Evolutionary conservation across 2,888 invertebrate species (phyloP), one percentile per base, ranked within the genome.

Genomic region (Megastigmus dorsalis): DNA sequence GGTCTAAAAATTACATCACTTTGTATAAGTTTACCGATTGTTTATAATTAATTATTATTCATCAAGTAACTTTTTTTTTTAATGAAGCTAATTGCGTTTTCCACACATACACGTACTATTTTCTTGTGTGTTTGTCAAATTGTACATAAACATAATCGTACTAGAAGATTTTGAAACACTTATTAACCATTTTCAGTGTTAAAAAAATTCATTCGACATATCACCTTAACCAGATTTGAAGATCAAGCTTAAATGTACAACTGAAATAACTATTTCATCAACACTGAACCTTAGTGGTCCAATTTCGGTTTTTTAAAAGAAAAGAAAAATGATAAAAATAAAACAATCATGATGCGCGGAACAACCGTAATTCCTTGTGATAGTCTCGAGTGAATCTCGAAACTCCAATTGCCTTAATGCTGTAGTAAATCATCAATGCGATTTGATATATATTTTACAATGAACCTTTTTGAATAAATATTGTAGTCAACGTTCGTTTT

Each of bases 341-440:
- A 62, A 73, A 52, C 57, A 75, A 75, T 57, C 65, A 70, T 74
- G 26, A 65, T 69, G 38, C 18, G 23, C 65, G 69, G 69, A 69
- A 36, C n/a, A 54, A 66, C 60, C 60, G 63, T 70, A 55, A 70
- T 66, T 65, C 36, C 75, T 82, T 82, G 81, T 82, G 81, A 83
- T 84, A 84, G 80, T 81, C 79, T 81, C 79, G 81, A 79, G 80
- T 67, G 70, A 54, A 73, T 65, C 80, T 84, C 83, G 81, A 83
- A 78, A 76, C 79, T 81, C 80, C 79, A 83, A 82, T 84, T 84
- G 86, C 85, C 85, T 85, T 85, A 85, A 80, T 79, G 78, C 82
- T 82, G 79, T 82, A 79, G 81, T 79, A 82, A 78, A 82, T 80
- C 80, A 81, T 80, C 79, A 74, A 80, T 80, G 76, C 76, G 75